A percentile compares a stretch with the other conserved stretches of the same genome.
These are phyloP conservation scores for Scaptomyza graminum DNA, from an alignment of 1,140 invertebrate genomes.

Conservation along the genomic window DNA sequence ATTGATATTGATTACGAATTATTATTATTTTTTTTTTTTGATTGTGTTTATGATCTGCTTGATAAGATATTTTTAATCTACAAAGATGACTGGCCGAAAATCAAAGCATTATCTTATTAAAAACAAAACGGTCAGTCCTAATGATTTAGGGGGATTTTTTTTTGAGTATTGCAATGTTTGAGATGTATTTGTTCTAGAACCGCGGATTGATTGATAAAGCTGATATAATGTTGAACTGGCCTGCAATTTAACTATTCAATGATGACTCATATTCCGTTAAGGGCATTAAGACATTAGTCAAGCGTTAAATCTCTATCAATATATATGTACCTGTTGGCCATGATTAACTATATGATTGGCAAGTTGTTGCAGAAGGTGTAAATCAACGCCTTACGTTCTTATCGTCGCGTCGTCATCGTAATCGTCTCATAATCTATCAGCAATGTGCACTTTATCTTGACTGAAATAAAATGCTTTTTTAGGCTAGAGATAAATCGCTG, in stretches of 20 bases:
- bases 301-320: conserved; percentile 24
- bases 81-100: not conserved
- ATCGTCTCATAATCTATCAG: conserved; percentile 62
- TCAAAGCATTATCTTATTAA: not conserved
- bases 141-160: no score
- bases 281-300: conserved; percentile 5
- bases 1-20: not conserved
- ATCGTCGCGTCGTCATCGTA: conserved; percentile 45
- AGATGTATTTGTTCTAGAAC: not conserved
- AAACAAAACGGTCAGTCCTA: no score
- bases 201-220: not conserved
- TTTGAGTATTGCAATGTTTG: no score
- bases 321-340: conserved; percentile 26
- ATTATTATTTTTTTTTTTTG: not conserved
- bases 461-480: conserved; percentile 65
- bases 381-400: conserved; percentile 55
- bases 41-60: not conserved
- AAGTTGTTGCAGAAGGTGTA: conserved; percentile 43
- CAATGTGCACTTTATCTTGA: conserved; percentile 57
- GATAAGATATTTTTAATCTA: not conserved
- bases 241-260: not conserved
- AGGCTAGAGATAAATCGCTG: conserved; percentile 62
- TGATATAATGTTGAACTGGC: not conserved
- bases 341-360: conserved; percentile 35
- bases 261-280: conserved; percentile 14